Percentiles rank a stretch among this genome's conserved stretches.
These are phyloP conservation scores for Dioctria linearis DNA, from an alignment of 2,888 invertebrate genomes.

Conservation along the genomic window DNA sequence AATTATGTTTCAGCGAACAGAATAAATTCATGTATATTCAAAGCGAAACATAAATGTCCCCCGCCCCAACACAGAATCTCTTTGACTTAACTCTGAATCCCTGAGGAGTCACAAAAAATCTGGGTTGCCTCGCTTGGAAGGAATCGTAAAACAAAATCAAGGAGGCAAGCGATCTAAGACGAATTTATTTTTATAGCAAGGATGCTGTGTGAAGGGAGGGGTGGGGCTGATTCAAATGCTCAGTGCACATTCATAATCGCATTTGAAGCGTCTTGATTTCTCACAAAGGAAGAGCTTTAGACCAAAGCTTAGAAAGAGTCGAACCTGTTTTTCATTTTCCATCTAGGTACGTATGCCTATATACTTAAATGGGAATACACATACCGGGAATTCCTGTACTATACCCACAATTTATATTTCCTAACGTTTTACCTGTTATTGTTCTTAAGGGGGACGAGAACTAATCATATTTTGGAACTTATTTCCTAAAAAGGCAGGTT, in stretches of 20 bases:
- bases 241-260: not conserved
- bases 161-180: constrained; percentile 3
- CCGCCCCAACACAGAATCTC: constrained; percentile 20
- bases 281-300: not conserved
- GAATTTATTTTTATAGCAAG: not conserved
- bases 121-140: constrained; percentile 26
- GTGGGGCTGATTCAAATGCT: not conserved
- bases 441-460: not conserved
- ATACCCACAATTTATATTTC: not conserved
- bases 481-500: not conserved
- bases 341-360: not conserved
- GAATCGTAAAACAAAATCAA: constrained; percentile 29
- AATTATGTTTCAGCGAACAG: constrained; percentile 18
- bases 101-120: constrained; percentile 25
- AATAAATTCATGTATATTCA: not conserved
- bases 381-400: not conserved
- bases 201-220: too few species aligned
- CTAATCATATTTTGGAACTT: not conserved
- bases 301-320: not conserved
- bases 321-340: not conserved
- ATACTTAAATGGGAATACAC: not conserved
- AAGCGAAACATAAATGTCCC: constrained; percentile 36
- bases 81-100: constrained; percentile 31
- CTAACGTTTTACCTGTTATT: not conserved
- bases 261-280: constrained; percentile 22